These are phyloP conservation scores for Malurus alboscapulatus DNA, from an alignment of 2,113 vertebrate species.

Conservation along the genomic window DNA sequence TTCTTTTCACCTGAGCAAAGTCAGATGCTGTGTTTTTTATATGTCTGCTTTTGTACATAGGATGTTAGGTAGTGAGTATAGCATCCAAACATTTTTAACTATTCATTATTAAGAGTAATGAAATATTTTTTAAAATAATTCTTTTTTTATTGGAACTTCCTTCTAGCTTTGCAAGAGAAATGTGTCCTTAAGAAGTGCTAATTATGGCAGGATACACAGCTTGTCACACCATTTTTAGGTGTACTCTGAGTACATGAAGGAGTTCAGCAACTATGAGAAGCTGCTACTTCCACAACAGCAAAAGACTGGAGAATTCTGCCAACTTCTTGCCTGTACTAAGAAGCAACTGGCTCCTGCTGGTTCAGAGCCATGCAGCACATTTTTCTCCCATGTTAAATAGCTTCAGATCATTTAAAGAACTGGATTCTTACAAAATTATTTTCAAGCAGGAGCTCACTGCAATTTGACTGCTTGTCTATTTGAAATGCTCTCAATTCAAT, in stretches of 20 bases:
- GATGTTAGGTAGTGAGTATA: neutral
- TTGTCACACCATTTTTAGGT: neutral
- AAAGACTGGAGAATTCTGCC: neutral
- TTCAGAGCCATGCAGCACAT: neutral
- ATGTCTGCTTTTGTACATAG: slow-evolving; percentile 4
- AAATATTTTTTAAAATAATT: neutral
- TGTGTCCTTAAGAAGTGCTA: neutral
- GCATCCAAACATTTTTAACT: neutral
- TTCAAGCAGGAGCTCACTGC: neutral
- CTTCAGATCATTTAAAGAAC: neutral
- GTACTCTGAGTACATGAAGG: neutral
- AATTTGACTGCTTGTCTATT: neutral
- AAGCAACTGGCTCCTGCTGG: neutral
- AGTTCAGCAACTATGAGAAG: neutral
- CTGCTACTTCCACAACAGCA: neutral
- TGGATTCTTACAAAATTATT: neutral
- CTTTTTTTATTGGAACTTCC: neutral
- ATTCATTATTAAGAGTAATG: neutral
- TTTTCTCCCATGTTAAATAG: neutral
- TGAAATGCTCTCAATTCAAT: neutral
- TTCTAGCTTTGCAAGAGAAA: neutral
- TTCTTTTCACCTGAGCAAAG: neutral
- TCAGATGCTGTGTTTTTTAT: neutral
- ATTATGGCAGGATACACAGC: neutral
- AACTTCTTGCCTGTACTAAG: neutral